Conservation (phyloP, 1,140 invertebrate genomes). For the Dreissena rostriformis region DNA sequence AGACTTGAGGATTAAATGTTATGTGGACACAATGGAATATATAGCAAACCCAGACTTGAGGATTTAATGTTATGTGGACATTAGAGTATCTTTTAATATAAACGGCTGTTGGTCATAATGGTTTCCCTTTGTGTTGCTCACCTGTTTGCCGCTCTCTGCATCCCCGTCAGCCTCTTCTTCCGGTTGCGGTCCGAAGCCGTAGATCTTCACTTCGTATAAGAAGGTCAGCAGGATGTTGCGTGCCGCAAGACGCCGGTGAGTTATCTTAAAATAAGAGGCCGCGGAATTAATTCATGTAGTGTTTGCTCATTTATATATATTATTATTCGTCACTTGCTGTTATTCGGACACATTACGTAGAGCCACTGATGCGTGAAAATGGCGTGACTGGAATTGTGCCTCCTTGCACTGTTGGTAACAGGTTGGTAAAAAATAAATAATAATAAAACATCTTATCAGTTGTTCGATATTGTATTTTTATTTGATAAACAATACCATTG, state of each 20-base stretch:
- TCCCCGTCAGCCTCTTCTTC: constrained; percentile 10
- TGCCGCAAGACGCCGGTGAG: constrained; percentile 97
- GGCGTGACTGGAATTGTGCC: neutral
- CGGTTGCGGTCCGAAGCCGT: constrained; percentile 89
- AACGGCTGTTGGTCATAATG: neutral
- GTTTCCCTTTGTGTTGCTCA: neutral
- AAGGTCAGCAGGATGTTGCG: constrained; percentile 96
- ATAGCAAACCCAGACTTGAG: too few species aligned
- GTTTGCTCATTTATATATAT: neutral
- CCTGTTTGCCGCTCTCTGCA: constrained; percentile 11
- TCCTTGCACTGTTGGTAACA: neutral
- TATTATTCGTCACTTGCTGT: neutral
- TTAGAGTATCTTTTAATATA: neutral
- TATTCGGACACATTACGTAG: neutral
- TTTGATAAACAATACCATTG: neutral
- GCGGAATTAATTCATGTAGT: neutral
- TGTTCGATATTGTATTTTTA: neutral
- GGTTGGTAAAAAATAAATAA: neutral
- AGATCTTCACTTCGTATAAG: constrained; percentile 92
- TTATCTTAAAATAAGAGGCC: constrained; percentile 84
- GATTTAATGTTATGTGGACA: neutral
- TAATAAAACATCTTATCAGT: neutral
- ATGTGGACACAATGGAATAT: too few species aligned
- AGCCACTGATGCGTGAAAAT: neutral
- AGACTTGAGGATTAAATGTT: too few species aligned